Conservation (phyloP, 1,140 invertebrate genomes). For the Aethina tumida region DNA sequence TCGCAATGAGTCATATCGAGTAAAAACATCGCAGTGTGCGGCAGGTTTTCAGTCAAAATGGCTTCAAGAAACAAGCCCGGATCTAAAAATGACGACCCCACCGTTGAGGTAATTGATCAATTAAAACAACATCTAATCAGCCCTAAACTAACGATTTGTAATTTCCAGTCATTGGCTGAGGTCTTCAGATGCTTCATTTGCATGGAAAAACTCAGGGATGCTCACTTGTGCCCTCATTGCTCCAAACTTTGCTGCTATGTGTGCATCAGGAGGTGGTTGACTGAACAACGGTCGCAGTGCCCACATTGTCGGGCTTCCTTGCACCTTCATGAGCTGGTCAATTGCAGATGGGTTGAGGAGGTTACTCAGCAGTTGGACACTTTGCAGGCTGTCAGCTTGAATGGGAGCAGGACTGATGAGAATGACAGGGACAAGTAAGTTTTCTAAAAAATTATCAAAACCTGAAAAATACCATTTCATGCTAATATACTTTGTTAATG, state of each 20-base stretch:
- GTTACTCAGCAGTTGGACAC: slow-evolving; percentile 86
- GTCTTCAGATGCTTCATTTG: slow-evolving; percentile 95
- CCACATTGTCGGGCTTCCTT: slow-evolving; percentile 88
- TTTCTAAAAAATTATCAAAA: too few relatives aligned
- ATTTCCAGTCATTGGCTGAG: slow-evolving; percentile 69
- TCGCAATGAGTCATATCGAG: too few relatives aligned
- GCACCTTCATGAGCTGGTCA: slow-evolving; percentile 85
- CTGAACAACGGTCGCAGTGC: slow-evolving; percentile 83
- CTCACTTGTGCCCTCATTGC: slow-evolving; percentile 86
- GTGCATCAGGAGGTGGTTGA: slow-evolving; percentile 83
- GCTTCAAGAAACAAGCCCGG: slow-evolving; percentile 12
- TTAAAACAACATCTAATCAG: too few relatives aligned
- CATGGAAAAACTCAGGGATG: slow-evolving; percentile 89
- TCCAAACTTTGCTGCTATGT: slow-evolving; percentile 86
- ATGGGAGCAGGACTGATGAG: slow-evolving; percentile 45
- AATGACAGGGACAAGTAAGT: slow-evolving; percentile 51
- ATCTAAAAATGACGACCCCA: slow-evolving; percentile 34
- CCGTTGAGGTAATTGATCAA: slow-evolving; percentile 39
- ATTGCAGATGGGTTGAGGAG: slow-evolving; percentile 91
- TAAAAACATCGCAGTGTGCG: too few relatives aligned
- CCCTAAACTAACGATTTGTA: too few relatives aligned
- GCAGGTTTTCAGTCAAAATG: too few relatives aligned
- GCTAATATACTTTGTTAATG: too few relatives aligned
- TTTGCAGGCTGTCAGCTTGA: slow-evolving; percentile 56
- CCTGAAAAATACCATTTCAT: too few relatives aligned